Evolutionary conservation across 1,140 invertebrate species (phyloP).

Genomic region (Idris sp.): DNA sequence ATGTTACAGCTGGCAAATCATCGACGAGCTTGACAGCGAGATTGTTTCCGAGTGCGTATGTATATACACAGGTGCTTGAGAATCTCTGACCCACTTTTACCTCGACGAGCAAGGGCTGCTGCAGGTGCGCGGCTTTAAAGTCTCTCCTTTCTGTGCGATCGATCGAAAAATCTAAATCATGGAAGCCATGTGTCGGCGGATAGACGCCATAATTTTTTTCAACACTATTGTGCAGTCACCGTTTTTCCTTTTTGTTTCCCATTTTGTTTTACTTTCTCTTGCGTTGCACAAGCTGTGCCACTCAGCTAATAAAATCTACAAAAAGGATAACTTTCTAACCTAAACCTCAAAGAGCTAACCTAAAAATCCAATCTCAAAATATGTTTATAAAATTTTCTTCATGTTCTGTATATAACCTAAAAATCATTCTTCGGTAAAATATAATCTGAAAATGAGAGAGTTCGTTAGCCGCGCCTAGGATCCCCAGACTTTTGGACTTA

Average conservation of each 20-base stretch:
- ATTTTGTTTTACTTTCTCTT: constrained; percentile 3
- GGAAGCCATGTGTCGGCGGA: constrained; percentile 37
- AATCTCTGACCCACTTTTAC: constrained; percentile 60
- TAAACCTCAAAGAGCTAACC: too few species aligned
- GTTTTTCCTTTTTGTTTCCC: background rate
- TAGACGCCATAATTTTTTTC: too few species aligned
- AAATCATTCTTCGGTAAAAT: constrained; percentile 4
- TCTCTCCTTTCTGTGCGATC: constrained; percentile 19
- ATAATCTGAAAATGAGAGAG: background rate
- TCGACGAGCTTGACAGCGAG: constrained; percentile 61
- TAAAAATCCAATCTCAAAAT: too few species aligned
- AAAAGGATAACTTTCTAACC: too few species aligned
- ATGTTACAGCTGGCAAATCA: constrained; percentile 13
- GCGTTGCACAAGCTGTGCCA: background rate
- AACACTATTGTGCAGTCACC: too few species aligned
- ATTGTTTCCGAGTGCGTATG: constrained; percentile 25
- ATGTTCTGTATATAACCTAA: constrained; percentile 4
- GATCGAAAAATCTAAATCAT: constrained; percentile 51
- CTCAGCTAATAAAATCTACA: too few species aligned
- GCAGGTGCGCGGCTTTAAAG: constrained; percentile 58
- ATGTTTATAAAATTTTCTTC: too few species aligned
- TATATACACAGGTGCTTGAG: constrained; percentile 44
- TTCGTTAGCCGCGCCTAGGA: constrained; percentile 36
- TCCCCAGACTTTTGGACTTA: constrained; percentile 26
- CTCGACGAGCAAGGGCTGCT: constrained; percentile 48